A percentile compares a stretch with the other conserved stretches of the same genome.
Evolutionary conservation across 2,797 vertebrate genomes (phyloP).

Genomic region (Euthynnus affinis): DNA sequence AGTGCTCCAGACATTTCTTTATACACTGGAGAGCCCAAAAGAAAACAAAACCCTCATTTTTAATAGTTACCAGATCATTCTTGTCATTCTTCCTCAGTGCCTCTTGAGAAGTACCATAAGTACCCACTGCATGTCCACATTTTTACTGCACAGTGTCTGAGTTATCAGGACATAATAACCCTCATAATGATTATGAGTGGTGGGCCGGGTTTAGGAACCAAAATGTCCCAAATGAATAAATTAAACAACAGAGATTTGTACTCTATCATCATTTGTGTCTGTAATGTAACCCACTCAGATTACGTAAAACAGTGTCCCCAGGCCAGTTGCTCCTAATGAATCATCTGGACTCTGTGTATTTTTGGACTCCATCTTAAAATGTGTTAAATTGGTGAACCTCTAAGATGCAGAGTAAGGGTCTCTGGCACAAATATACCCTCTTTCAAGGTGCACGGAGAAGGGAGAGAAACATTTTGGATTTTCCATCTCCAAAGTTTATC

Average conservation of each 20-base stretch:
- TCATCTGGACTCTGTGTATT: slow-evolving; percentile 62
- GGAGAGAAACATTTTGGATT: too few relatives aligned
- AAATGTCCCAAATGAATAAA: slow-evolving; percentile 11
- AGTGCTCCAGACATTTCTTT: background rate
- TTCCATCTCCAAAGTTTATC: too few relatives aligned
- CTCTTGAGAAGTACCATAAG: slow-evolving; percentile 8
- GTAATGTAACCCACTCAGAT: slow-evolving; percentile 26
- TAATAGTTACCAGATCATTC: slow-evolving; percentile 16
- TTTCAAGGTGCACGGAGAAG: too few relatives aligned
- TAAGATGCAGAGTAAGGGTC: too few relatives aligned
- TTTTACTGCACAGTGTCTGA: background rate
- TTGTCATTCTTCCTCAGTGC: background rate
- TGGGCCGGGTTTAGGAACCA: background rate
- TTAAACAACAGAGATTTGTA: slow-evolving; percentile 15
- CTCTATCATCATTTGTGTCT: slow-evolving; percentile 19
- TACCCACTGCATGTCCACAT: background rate
- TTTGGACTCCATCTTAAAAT: slow-evolving; percentile 42
- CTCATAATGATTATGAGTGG: background rate
- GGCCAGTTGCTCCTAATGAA: slow-evolving; percentile 52
- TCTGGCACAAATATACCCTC: too few relatives aligned
- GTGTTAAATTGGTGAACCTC: background rate
- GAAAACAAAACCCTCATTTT: slow-evolving; percentile 20
- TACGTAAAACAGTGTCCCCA: slow-evolving; percentile 48
- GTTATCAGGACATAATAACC: slow-evolving; percentile 10
- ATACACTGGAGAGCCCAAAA: slow-evolving; percentile 10